These are phyloP conservation scores for Callinectes sapidus DNA, from an alignment of 2,888 invertebrate genomes.

Conservation along the genomic window DNA sequence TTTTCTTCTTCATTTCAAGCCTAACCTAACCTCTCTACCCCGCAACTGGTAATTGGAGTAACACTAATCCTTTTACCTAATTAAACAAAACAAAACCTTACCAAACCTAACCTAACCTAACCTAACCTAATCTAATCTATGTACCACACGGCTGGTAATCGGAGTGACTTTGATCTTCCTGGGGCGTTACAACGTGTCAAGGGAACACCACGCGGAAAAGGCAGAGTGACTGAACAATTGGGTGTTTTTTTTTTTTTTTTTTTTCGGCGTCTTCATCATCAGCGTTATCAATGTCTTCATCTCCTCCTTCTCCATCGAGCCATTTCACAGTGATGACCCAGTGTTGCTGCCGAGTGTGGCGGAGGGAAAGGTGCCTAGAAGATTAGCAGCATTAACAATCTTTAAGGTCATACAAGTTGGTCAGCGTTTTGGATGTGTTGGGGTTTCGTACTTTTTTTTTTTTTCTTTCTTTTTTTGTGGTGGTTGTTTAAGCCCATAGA, in stretches of 20 bases:
- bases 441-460: too few species aligned
- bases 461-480: too few species aligned
- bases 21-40: too few species aligned
- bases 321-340: constrained; percentile 60
- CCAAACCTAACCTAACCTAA: background rate
- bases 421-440: too few species aligned
- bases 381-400: background rate
- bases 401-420: background rate
- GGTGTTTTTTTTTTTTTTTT: constrained; percentile 74
- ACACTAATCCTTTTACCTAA: too few species aligned
- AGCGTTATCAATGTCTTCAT: constrained; percentile 75
- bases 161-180: constrained; percentile 74
- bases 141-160: constrained; percentile 73
- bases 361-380: background rate
- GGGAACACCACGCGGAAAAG: constrained; percentile 75
- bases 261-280: constrained; percentile 74
- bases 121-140: background rate
- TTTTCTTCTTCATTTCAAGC: too few species aligned
- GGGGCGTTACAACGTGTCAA: constrained; percentile 74
- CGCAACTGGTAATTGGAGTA: too few species aligned
- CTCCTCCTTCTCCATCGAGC: constrained; percentile 75
- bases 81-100: background rate
- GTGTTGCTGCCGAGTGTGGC: background rate
- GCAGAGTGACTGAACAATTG: constrained; percentile 74
- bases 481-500: too few species aligned